Conservation (phyloP, 2,888 invertebrate genomes). For the Drosophila prolongata region DNA sequence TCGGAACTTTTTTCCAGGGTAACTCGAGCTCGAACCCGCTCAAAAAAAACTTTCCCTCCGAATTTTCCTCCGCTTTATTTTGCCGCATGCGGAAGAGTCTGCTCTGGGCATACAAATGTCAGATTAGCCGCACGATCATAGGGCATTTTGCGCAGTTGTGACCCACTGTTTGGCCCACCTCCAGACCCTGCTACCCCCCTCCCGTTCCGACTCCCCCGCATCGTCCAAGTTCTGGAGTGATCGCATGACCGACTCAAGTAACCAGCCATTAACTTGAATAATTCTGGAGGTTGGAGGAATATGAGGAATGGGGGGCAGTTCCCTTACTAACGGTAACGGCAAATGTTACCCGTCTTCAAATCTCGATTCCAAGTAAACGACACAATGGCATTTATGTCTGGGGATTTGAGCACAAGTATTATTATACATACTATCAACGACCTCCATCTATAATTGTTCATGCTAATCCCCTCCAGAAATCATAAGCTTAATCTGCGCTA, state of each 20-base stretch:
- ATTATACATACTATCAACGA: conserved; percentile 53
- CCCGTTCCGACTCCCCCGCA: neutral
- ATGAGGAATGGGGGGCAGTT: conserved; percentile 15
- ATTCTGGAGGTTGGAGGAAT: conserved; percentile 22
- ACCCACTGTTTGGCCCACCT: conserved; percentile 25
- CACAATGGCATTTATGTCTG: conserved; percentile 29
- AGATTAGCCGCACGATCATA: conserved; percentile 56
- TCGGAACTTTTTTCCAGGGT: conserved; percentile 4
- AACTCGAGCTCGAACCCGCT: conserved; percentile 10
- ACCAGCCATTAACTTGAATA: conserved; percentile 46
- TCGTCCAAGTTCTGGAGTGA: conserved; percentile 13
- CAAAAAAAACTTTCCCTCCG: conserved; percentile 24
- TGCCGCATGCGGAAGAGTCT: conserved; percentile 55
- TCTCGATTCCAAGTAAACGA: conserved; percentile 30
- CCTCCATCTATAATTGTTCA: conserved; percentile 75
- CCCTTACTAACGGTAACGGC: conserved; percentile 39
- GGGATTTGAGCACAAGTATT: conserved; percentile 24
- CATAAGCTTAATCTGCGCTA: conserved; percentile 54
- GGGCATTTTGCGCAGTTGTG: conserved; percentile 64
- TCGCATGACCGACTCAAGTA: conserved; percentile 51
- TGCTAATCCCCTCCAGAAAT: conserved; percentile 72
- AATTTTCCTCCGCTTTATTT: conserved; percentile 10
- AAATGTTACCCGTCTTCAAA: conserved; percentile 33
- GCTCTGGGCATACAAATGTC: conserved; percentile 61
- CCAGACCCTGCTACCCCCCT: conserved; percentile 2